A percentile compares a stretch with the other conserved stretches of the same genome.
Evolutionary conservation across 2,888 invertebrate species (phyloP).

Genomic region (Drosophila prolongata): DNA sequence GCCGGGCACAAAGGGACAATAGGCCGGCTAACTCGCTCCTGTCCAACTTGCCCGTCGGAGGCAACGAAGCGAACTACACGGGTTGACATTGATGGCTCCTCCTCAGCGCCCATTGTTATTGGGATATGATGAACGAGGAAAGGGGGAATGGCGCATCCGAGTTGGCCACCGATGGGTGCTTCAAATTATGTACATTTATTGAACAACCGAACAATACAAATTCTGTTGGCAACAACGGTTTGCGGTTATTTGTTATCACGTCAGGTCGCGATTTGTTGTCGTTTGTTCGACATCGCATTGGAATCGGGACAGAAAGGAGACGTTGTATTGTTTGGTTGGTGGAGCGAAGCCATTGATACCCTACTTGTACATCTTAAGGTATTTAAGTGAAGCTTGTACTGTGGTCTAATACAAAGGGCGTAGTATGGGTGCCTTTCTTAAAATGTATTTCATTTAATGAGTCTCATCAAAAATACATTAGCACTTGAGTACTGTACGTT

Average conservation of each 20-base stretch:
- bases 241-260: slow-evolving; percentile 82
- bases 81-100: slow-evolving; percentile 58
- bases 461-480: no score
- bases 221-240: slow-evolving; percentile 57
- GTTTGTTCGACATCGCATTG: slow-evolving; percentile 49
- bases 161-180: slow-evolving; percentile 22
- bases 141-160: neutral
- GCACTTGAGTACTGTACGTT: no score
- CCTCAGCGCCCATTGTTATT: slow-evolving; percentile 23
- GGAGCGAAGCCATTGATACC: neutral
- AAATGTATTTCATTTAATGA: no score
- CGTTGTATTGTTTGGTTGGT: neutral
- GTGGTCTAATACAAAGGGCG: no score
- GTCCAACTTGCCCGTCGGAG: slow-evolving; percentile 52
- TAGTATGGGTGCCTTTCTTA: no score
- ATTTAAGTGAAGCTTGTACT: no score
- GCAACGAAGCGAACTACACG: slow-evolving; percentile 63
- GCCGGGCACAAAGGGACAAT: neutral
- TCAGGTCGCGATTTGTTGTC: slow-evolving; percentile 79
- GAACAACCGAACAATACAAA: slow-evolving; percentile 51
- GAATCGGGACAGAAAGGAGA: neutral
- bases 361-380: no score
- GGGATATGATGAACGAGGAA: slow-evolving; percentile 6
- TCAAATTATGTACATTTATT: slow-evolving; percentile 66
- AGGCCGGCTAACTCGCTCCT: slow-evolving; percentile 8